These are phyloP conservation scores for Picathartes gymnocephalus DNA, from an alignment of 2,113 vertebrate species.

Conservation along the genomic window DNA sequence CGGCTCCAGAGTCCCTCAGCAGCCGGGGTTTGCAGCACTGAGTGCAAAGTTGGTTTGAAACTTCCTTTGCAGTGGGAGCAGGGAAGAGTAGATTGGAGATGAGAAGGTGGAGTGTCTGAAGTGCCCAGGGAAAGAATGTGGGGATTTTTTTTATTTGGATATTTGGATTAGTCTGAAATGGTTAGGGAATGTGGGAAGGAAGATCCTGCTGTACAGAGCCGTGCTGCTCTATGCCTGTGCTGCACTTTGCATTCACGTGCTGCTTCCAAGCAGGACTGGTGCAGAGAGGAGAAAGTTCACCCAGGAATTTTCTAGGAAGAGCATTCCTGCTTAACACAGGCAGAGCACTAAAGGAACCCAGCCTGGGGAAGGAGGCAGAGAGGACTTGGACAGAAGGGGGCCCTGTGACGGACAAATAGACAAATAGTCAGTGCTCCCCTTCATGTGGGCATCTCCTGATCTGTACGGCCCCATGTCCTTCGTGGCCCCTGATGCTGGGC, in stretches of 20 bases:
- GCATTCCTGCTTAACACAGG: background rate
- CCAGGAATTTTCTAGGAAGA: background rate
- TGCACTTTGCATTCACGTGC: background rate
- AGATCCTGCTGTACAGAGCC: background rate
- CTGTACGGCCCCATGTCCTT: background rate
- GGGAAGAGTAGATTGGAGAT: no score
- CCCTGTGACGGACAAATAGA: background rate
- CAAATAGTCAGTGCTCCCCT: rapidly evolving
- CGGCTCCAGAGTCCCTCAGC: background rate
- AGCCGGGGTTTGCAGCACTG: background rate
- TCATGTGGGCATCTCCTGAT: background rate
- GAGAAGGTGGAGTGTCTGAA: background rate
- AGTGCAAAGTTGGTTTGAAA: background rate
- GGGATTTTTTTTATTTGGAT: background rate
- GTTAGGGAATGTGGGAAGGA: background rate
- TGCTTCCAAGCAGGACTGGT: background rate
- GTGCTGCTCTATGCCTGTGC: background rate
- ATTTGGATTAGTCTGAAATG: background rate
- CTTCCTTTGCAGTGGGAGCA: background rate
- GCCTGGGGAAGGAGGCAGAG: background rate
- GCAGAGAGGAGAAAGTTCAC: background rate
- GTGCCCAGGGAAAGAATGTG: background rate
- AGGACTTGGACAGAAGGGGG: background rate
- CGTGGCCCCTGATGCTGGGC: background rate
- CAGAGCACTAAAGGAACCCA: background rate